phyloP scores from a whole-genome alignment of 2,797 vertebrate genomes.

The Falco concolor region DNA sequence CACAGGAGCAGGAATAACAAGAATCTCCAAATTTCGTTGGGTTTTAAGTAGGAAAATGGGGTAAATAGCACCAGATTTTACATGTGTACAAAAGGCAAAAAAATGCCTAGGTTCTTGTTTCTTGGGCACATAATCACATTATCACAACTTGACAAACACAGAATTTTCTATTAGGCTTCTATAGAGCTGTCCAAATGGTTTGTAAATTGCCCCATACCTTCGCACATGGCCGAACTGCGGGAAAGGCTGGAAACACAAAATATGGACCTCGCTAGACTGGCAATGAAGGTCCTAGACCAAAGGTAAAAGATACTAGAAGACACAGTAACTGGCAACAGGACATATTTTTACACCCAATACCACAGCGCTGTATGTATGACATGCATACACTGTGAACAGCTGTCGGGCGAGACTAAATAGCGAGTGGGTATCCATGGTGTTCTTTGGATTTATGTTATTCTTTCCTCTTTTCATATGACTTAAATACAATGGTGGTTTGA shows the following conservation, averaged over 20 bases:
- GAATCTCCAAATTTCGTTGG: background rate
- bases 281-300: background rate
- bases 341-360: background rate
- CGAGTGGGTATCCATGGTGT: background rate
- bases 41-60: background rate
- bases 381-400: background rate
- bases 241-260: background rate
- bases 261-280: background rate
- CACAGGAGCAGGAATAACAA: fast-evolving
- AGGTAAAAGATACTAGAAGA: background rate
- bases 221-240: background rate
- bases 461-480: background rate
- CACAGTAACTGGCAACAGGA: background rate
- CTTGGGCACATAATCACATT: background rate
- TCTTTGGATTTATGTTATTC: background rate
- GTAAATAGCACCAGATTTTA: background rate
- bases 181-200: background rate
- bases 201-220: background rate
- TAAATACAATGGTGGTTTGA: background rate
- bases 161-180: background rate
- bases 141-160: background rate
- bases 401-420: background rate
- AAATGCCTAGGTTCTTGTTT: background rate
- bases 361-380: background rate
- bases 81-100: background rate